phyloP scores from a whole-genome alignment of 2,113 vertebrate species.

The Romanogobio albipinnatus region DNA sequence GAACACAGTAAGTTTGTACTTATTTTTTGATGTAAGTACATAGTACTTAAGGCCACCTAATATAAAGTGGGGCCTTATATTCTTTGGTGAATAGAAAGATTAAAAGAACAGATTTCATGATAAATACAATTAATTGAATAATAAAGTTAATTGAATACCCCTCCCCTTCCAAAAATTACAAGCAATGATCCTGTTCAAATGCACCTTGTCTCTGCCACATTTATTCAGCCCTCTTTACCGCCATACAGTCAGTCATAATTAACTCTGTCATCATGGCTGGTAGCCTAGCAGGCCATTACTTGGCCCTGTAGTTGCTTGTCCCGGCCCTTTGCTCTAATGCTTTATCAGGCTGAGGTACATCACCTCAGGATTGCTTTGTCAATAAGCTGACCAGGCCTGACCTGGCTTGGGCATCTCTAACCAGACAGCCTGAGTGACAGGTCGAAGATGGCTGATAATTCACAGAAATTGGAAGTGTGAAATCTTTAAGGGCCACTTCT shows the following conservation, averaged over 20 bases:
- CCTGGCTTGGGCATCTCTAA: conserved; percentile 76
- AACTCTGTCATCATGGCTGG: conserved; percentile 40
- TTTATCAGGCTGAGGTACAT: conserved; percentile 89
- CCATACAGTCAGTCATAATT: conserved; percentile 29
- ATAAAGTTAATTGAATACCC: too few relatives aligned
- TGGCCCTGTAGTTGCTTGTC: conserved; percentile 68
- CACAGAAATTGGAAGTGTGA: conserved; percentile 98
- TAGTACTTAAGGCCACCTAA: too few relatives aligned
- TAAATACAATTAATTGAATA: too few relatives aligned
- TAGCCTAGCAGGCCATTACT: conserved; percentile 28
- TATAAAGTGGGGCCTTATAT: too few relatives aligned
- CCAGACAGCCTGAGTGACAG: conserved; percentile 91
- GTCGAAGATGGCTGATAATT: conserved; percentile 97
- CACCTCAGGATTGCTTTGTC: conserved; percentile 94
- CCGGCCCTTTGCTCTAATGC: conserved; percentile 74
- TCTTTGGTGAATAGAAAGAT: too few relatives aligned
- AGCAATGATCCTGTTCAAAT: conserved; percentile 2
- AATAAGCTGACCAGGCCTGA: conserved; percentile 89
- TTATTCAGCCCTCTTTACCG: not conserved
- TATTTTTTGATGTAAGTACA: too few relatives aligned
- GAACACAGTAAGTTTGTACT: too few relatives aligned
- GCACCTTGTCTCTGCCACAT: not conserved
- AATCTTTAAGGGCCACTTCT: conserved; percentile 98
- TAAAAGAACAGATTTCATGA: too few relatives aligned
- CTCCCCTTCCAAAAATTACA: too few relatives aligned